phyloP scores from a whole-genome alignment of 2,888 invertebrate genomes.

The Parthenolecanium corni region DNA sequence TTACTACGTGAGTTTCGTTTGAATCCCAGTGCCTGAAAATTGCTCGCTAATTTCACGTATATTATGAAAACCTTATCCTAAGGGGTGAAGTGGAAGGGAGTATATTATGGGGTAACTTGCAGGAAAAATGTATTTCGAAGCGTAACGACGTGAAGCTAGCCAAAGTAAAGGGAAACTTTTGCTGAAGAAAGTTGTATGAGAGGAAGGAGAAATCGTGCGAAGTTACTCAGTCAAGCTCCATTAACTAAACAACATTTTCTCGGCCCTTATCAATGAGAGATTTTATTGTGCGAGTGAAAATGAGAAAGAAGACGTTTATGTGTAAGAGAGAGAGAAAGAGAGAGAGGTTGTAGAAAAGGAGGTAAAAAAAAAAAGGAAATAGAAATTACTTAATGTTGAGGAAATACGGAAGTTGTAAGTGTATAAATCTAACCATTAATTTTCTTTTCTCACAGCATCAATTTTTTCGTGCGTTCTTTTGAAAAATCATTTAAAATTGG shows the following conservation, averaged over 20 bases:
- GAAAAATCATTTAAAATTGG: too few relatives aligned
- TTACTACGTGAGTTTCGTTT: too few relatives aligned
- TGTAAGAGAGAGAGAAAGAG: neutral
- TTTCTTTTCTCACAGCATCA: neutral
- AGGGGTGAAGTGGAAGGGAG: too few relatives aligned
- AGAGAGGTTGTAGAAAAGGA: neutral
- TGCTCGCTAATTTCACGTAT: too few relatives aligned
- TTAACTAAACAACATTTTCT: conserved; percentile 21
- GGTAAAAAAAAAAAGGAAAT: neutral
- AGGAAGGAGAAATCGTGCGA: too few relatives aligned
- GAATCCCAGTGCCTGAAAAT: too few relatives aligned
- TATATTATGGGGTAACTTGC: too few relatives aligned
- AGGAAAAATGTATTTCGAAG: too few relatives aligned
- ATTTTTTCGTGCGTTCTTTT: too few relatives aligned
- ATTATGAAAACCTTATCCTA: too few relatives aligned
- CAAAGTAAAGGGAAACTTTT: neutral
- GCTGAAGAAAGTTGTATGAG: neutral
- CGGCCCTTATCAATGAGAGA: conserved; percentile 20
- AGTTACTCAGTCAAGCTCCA: conserved; percentile 24
- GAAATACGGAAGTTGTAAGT: conserved; percentile 8
- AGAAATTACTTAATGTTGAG: neutral
- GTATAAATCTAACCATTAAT: conserved; percentile 15
- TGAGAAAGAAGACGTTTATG: too few relatives aligned
- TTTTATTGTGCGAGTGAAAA: conserved; percentile 13
- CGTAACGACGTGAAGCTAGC: neutral